Evolutionary conservation across 2,113 vertebrate species (phyloP).

Genomic region (Desmodus rotundus): DNA sequence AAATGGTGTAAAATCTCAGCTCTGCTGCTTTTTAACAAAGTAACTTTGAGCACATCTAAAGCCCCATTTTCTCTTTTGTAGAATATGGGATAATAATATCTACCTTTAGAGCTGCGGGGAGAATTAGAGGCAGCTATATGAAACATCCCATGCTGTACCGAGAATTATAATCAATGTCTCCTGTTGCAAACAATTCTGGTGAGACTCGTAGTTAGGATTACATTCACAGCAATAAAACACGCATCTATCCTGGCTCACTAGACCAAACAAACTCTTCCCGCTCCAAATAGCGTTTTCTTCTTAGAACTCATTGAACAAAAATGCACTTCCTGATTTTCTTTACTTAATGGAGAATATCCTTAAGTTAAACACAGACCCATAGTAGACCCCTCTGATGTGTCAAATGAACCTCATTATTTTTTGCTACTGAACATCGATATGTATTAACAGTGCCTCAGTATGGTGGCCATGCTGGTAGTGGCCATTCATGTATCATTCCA

Average conservation of each 20-base stretch:
- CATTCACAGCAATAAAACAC: not conserved
- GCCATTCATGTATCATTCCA: not conserved
- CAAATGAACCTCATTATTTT: not conserved
- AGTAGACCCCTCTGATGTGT: constrained; percentile 10
- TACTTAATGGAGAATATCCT: not conserved
- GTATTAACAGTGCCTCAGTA: not conserved
- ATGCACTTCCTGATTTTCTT: not conserved
- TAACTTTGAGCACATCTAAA: not conserved
- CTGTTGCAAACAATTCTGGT: not conserved
- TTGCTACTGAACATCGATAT: not conserved
- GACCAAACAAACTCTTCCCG: not conserved
- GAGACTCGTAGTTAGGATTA: not conserved
- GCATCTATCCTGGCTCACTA: not conserved
- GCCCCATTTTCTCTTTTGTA: not conserved
- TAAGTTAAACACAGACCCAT: not conserved
- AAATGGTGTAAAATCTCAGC: not conserved
- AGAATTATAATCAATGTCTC: not conserved
- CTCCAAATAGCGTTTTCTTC: not conserved
- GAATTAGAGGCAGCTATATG: not conserved
- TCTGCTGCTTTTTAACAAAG: not conserved
- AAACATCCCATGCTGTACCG: not conserved
- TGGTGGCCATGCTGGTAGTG: not conserved
- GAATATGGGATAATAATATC: not conserved
- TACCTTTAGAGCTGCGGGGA: not conserved
- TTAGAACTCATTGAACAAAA: not conserved